These are phyloP conservation scores for Oscarella lobularis DNA, from an alignment of 37 sponge, comb jelly and placozoan genomes.

Conservation along the genomic window DNA sequence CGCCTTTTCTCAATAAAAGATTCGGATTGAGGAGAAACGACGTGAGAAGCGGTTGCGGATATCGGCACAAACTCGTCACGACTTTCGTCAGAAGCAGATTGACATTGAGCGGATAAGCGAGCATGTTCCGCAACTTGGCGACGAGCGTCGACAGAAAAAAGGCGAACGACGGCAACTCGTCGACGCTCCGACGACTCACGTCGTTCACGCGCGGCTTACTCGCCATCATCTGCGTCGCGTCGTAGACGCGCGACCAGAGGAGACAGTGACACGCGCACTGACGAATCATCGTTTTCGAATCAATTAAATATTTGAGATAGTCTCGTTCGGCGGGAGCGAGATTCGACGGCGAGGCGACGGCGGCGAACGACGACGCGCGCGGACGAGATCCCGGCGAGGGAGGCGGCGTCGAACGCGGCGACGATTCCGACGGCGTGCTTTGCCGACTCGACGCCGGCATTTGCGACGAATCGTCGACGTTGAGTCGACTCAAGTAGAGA, in stretches of 20 bases:
- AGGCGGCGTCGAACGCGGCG: neutral
- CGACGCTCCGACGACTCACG: neutral
- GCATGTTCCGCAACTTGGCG: slow-evolving; percentile 34
- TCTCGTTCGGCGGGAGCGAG: neutral
- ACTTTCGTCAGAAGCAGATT: slow-evolving; percentile 40
- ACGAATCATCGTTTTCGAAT: neutral
- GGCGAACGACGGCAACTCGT: slow-evolving; percentile 6
- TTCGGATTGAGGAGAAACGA: slow-evolving; percentile 57
- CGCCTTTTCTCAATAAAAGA: slow-evolving; percentile 37
- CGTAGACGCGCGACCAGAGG: neutral
- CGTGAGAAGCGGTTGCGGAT: slow-evolving; percentile 64
- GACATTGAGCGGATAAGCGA: slow-evolving; percentile 26
- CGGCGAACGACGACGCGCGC: no score
- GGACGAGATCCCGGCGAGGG: no score
- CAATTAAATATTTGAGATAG: neutral
- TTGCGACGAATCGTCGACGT: neutral
- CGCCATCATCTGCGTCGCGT: no score
- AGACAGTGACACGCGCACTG: neutral
- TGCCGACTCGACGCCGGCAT: neutral
- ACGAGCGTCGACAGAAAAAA: slow-evolving; percentile 47
- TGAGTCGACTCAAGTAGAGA: no score
- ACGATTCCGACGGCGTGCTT: neutral
- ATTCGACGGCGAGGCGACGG: neutral
- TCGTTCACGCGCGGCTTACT: neutral
- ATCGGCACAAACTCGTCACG: slow-evolving; percentile 42